Percentiles rank a stretch among this genome's conserved stretches.
phyloP scores from a whole-genome alignment of 2,888 invertebrate species.

The Atethmia centrago region DNA sequence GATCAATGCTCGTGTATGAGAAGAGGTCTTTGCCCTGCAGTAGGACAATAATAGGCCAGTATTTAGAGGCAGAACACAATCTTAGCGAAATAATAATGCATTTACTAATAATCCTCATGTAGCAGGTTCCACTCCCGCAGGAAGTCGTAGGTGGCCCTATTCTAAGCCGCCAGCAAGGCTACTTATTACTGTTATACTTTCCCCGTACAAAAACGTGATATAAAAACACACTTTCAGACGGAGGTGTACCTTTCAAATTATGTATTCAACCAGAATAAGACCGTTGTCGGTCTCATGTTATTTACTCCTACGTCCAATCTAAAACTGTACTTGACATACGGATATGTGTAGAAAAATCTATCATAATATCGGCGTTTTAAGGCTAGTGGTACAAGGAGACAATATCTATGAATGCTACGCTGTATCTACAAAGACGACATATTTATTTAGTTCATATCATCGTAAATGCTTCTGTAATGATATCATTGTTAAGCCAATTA shows the following conservation, averaged over 20 bases:
- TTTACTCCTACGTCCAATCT: slow-evolving; percentile 55
- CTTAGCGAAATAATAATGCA: slow-evolving; percentile 11
- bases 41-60: too few species aligned
- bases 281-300: slow-evolving; percentile 25
- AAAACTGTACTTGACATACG: slow-evolving; percentile 63
- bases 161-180: slow-evolving; percentile 12
- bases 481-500: slow-evolving; percentile 61
- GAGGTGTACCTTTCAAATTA: slow-evolving; percentile 47
- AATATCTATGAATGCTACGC: slow-evolving; percentile 42
- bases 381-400: slow-evolving; percentile 50
- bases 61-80: neutral
- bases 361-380: slow-evolving; percentile 44
- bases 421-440: slow-evolving; percentile 26
- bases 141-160: slow-evolving; percentile 35
- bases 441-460: slow-evolving; percentile 55
- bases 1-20: neutral
- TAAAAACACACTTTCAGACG: slow-evolving; percentile 35
- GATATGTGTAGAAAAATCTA: slow-evolving; percentile 50
- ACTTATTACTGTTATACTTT: slow-evolving; percentile 36
- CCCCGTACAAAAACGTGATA: slow-evolving; percentile 10
- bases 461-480: slow-evolving; percentile 63
- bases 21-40: too few species aligned
- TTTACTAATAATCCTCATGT: slow-evolving; percentile 1
- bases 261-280: slow-evolving; percentile 49
- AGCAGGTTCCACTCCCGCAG: slow-evolving; percentile 5